A percentile compares a stretch with the other conserved stretches of the same genome.
phyloP scores from a whole-genome alignment of 2,113 vertebrate genomes.

The Pardalotus punctatus region DNA sequence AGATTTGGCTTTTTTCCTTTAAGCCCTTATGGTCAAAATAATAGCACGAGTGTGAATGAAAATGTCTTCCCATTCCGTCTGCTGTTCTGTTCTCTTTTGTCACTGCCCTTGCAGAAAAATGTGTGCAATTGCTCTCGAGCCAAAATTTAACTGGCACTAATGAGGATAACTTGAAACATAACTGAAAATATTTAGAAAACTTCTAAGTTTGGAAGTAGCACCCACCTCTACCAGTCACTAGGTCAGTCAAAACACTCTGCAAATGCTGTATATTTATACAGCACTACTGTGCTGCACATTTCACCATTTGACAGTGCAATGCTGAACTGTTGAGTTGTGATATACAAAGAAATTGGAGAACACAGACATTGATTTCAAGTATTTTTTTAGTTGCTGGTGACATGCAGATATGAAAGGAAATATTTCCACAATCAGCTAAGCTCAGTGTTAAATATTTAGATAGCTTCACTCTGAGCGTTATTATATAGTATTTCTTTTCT shows the following conservation, averaged over 20 bases:
- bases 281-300: not conserved
- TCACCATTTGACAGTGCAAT: not conserved
- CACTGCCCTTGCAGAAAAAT: not conserved
- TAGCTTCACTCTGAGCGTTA: not conserved
- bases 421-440: not conserved
- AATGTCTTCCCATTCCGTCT: not conserved
- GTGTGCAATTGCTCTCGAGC: not conserved
- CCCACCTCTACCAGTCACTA: not conserved
- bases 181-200: slow-evolving; percentile 14
- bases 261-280: not conserved
- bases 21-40: not conserved
- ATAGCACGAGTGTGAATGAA: not conserved
- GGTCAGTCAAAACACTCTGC: slow-evolving; percentile 19
- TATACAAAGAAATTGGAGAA: not conserved
- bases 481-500: not conserved
- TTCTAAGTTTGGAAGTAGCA: slow-evolving; percentile 4
- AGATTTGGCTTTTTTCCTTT: not conserved
- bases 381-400: not conserved
- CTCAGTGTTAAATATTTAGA: not conserved
- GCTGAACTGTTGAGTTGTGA: not conserved
- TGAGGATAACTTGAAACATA: not conserved
- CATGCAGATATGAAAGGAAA: not conserved
- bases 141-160: not conserved
- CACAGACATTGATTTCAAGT: not conserved
- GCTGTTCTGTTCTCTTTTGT: not conserved